These are phyloP conservation scores for Agapornis roseicollis DNA, from an alignment of 2,113 vertebrate species.

Conservation along the genomic window DNA sequence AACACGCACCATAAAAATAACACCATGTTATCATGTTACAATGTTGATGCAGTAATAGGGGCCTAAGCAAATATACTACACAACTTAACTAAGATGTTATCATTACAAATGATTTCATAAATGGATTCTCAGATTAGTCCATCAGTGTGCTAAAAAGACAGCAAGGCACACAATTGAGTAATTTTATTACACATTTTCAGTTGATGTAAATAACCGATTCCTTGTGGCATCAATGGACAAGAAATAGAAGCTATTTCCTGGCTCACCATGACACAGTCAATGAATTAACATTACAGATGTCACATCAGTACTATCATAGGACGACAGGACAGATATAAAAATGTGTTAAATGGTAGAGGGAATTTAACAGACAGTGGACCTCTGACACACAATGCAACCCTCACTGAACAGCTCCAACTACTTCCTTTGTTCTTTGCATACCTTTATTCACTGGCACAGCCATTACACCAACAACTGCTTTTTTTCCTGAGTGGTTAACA, in stretches of 20 bases:
- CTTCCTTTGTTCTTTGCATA: not conserved
- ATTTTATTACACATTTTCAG: not conserved
- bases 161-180: not conserved
- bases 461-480: accelerated
- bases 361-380: not conserved
- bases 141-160: not conserved
- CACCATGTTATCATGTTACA: accelerated
- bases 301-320: not conserved
- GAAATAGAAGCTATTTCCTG: not conserved
- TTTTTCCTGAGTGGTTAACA: not conserved
- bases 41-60: not conserved
- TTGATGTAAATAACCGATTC: not conserved
- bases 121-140: not conserved
- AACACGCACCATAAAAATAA: not conserved
- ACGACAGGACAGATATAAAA: not conserved
- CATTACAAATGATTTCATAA: not conserved
- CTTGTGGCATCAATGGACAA: not conserved
- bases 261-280: not conserved
- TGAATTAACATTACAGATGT: not conserved
- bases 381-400: not conserved
- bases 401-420: not conserved
- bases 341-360: not conserved
- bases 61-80: not conserved
- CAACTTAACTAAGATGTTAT: not conserved
- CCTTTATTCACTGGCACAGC: not conserved